Evolutionary conservation across 1,140 invertebrate genomes (phyloP), one percentile per base, ranked within the genome.

Genomic region (Himalopsyche phryganea): DNA sequence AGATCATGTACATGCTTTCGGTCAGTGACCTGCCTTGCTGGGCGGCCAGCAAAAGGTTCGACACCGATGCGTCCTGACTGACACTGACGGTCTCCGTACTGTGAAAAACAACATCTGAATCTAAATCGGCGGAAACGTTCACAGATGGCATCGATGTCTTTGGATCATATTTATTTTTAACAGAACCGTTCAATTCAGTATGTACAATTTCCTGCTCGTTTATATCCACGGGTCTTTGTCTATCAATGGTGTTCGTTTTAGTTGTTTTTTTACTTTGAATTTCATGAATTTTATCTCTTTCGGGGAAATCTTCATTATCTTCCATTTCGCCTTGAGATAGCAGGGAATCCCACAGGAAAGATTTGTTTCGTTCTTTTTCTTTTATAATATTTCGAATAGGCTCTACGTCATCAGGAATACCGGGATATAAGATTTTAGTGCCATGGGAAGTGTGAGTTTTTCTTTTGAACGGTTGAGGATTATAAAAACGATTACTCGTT

Each of bases 401-500:
- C 38, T 62, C 54, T 5, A 36, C 17, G 15, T 42, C 38, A 50
- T 56, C 62, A 9, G 57, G 50, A 49, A 50, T 28, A n/a, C 38
- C 42, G 11, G 58, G 57, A 63, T 67, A 66, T 47, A 55, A 56
- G 42, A 75, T 71, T 52, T 64, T 65, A 19, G 72, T 72, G 18
- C 75, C 75, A 1, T 68, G 65, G 13, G 69, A 68, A 10, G 72
- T 74, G 19, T 69, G 71, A 20, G 64, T 60, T 53, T 71, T 67
- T 50, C 71, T 65, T 49, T 69, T 69, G 18, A 53, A 63, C 17
- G 67, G 60, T 52, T 66, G 62, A 6, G 71, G 71, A 38, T 65
- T 67, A 58, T 74, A 75, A 66, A 76, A 76, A 41, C 68, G 67
- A 61, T 75, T 70, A 11, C 66, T 67, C 36, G 68, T 63, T 20